Evolutionary conservation across 2,797 vertebrate genomes (phyloP).

Genomic region (Tragopan temminckii): DNA sequence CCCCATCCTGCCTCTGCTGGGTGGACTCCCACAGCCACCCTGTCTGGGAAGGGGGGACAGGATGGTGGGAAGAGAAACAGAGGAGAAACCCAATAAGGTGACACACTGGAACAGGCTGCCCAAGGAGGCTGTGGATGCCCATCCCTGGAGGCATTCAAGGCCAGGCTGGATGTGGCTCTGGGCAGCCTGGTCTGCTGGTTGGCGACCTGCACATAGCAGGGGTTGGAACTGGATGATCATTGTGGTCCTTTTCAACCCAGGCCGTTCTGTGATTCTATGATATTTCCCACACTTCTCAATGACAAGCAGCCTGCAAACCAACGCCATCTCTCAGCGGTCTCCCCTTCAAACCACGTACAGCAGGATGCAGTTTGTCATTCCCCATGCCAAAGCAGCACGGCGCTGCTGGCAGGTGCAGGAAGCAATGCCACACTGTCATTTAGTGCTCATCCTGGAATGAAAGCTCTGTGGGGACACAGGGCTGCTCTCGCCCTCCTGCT

Average conservation of each 20-base stretch:
- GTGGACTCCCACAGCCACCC: neutral
- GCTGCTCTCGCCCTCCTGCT: neutral
- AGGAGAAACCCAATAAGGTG: neutral
- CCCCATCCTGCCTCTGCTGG: neutral
- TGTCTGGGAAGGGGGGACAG: neutral
- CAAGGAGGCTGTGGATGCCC: too few species aligned
- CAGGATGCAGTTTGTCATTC: rapidly evolving
- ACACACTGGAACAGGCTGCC: too few species aligned
- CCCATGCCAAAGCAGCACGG: rapidly evolving
- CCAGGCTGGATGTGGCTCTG: too few species aligned
- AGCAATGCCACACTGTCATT: neutral
- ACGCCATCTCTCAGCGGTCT: neutral
- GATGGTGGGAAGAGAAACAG: neutral
- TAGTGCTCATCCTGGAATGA: rapidly evolving
- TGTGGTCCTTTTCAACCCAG: too few species aligned
- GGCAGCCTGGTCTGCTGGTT: too few species aligned
- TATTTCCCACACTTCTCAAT: neutral
- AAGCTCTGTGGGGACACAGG: neutral
- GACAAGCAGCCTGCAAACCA: neutral
- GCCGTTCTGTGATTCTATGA: too few species aligned
- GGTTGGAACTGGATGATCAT: too few species aligned
- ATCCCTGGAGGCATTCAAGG: too few species aligned
- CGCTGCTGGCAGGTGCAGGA: rapidly evolving
- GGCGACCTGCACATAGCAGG: too few species aligned
- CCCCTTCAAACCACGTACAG: rapidly evolving